Evolutionary conservation across 2,113 vertebrate species (phyloP).

Genomic region (Sapajus apella): DNA sequence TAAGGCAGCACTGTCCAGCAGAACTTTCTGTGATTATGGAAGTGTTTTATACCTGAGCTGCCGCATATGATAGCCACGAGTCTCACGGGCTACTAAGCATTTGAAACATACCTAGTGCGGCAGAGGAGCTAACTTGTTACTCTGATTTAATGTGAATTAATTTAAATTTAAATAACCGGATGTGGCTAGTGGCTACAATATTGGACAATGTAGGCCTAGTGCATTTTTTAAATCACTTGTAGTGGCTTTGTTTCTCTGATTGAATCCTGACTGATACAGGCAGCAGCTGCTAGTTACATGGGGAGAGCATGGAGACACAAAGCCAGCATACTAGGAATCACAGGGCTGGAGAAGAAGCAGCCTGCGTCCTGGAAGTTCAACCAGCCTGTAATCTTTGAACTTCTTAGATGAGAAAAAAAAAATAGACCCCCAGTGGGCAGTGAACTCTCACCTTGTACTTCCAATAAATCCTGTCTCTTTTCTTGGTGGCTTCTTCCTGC

Average conservation of each 20-base stretch:
- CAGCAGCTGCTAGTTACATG: background rate
- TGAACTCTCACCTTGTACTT: background rate
- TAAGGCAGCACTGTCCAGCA: background rate
- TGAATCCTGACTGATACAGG: background rate
- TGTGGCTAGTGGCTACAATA: background rate
- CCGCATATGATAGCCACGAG: background rate
- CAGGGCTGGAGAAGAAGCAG: background rate
- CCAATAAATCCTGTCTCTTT: background rate
- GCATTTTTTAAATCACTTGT: background rate
- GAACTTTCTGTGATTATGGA: background rate
- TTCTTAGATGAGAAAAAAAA: background rate
- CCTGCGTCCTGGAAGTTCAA: background rate
- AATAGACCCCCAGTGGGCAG: background rate
- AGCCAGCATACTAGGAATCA: background rate
- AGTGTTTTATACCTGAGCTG: background rate
- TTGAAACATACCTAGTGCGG: background rate
- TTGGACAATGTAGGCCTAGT: background rate
- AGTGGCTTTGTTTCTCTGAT: background rate
- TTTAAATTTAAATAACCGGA: background rate
- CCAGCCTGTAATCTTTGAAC: background rate
- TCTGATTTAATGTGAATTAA: background rate
- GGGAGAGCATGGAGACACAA: background rate
- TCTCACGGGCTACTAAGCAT: background rate
- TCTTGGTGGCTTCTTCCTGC: background rate
- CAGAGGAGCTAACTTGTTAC: background rate